Conservation (phyloP, 1,140 invertebrate genomes). For the Hyphantria cunea region DNA sequence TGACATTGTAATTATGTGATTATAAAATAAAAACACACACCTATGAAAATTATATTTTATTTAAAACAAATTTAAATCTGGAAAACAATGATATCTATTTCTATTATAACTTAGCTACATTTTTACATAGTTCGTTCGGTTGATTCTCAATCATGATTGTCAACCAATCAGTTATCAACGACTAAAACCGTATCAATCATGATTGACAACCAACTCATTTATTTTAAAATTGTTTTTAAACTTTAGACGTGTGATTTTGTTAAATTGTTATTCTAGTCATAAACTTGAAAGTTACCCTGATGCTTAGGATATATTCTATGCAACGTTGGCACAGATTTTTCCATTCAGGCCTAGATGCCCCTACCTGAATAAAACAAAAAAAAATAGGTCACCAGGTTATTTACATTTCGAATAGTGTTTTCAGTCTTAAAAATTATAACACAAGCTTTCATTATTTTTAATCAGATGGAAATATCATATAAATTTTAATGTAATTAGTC, state of each 20-base stretch:
- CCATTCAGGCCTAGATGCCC: slow-evolving; percentile 15
- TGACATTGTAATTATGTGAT: no score
- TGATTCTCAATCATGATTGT: slow-evolving; percentile 17
- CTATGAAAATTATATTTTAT: slow-evolving; percentile 50
- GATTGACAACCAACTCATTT: slow-evolving; percentile 18
- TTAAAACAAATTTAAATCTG: slow-evolving; percentile 57
- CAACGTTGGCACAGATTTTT: slow-evolving; percentile 52
- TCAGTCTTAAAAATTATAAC: not conserved
- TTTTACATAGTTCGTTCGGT: slow-evolving; percentile 13
- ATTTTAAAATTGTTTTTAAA: slow-evolving; percentile 17
- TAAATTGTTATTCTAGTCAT: slow-evolving; percentile 39
- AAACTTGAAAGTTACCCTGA: slow-evolving; percentile 55
- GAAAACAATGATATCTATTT: slow-evolving; percentile 35
- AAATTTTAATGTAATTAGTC: not conserved
- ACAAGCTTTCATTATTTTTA: not conserved
- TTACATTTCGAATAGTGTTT: not conserved
- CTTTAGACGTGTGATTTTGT: slow-evolving; percentile 14
- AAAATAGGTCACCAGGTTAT: no score
- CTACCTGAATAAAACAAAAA: no score
- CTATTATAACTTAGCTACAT: slow-evolving; percentile 22
- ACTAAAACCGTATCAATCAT: slow-evolving; percentile 7
- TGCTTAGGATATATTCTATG: slow-evolving; percentile 61
- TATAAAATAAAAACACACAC: slow-evolving; percentile 22
- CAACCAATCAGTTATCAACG: slow-evolving; percentile 9
- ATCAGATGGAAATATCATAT: not conserved